Conservation (phyloP, 2,888 invertebrate species). For the Synanthedon tipuliformis region DNA sequence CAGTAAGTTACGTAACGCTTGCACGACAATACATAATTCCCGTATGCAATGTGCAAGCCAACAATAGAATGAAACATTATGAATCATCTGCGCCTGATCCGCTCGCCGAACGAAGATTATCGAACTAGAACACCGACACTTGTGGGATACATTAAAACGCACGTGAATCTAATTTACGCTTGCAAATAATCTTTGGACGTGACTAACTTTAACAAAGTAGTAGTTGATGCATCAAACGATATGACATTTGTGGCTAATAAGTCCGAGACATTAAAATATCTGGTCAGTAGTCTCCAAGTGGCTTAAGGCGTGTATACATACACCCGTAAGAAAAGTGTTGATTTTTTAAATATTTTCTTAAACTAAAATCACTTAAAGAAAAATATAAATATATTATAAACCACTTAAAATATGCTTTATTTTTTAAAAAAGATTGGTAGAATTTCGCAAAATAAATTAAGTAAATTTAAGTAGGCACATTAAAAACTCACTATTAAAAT, state of each 20-base stretch:
- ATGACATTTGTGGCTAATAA: constrained; percentile 58
- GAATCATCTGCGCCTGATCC: constrained; percentile 63
- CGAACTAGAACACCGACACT: constrained; percentile 65
- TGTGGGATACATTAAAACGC: constrained; percentile 64
- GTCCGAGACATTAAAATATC: constrained; percentile 54
- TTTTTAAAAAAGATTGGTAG: too few relatives aligned
- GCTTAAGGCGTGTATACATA: too few relatives aligned
- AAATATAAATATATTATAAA: too few relatives aligned
- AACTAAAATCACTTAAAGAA: not conserved
- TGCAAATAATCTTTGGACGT: constrained; percentile 43
- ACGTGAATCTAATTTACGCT: constrained; percentile 67
- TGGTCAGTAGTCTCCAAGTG: constrained; percentile 3
- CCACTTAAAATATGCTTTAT: too few relatives aligned
- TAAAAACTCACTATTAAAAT: too few relatives aligned
- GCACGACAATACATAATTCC: constrained; percentile 48
- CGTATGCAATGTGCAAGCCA: constrained; percentile 50
- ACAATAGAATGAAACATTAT: constrained; percentile 63
- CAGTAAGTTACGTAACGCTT: not conserved
- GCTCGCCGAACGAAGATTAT: constrained; percentile 61
- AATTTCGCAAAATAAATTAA: too few relatives aligned
- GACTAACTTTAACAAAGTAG: constrained; percentile 59
- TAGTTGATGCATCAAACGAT: constrained; percentile 59
- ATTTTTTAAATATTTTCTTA: too few relatives aligned
- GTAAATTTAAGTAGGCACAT: too few relatives aligned
- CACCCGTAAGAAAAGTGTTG: too few relatives aligned